phyloP scores from a whole-genome alignment of 92 coral and sea anemone species.

The Epizoanthus rinbou region DNA sequence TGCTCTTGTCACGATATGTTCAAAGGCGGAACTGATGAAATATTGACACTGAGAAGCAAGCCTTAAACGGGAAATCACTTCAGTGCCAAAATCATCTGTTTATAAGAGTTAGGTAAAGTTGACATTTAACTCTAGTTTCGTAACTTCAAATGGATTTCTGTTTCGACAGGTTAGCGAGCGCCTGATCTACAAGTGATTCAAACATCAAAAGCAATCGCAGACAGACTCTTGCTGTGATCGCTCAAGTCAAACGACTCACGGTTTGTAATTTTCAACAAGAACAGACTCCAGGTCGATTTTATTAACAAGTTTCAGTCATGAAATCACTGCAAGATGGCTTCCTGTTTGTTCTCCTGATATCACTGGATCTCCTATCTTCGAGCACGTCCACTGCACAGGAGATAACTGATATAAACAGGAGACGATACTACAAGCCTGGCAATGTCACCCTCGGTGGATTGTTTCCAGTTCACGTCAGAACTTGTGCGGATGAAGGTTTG shows the following conservation, averaged over 20 bases:
- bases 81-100: neutral
- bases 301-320: neutral
- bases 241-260: neutral
- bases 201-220: neutral
- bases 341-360: neutral
- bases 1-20: neutral
- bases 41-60: neutral
- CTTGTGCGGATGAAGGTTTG: slow-evolving; percentile 45
- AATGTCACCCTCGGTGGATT: slow-evolving; percentile 83
- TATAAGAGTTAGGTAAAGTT: no score
- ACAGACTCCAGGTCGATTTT: neutral
- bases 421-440: slow-evolving; percentile 63
- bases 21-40: neutral
- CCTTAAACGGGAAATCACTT: neutral
- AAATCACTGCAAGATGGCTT: neutral
- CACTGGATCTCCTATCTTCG: neutral
- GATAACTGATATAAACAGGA: slow-evolving; percentile 14
- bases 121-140: neutral
- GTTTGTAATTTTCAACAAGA: neutral
- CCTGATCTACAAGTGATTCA: neutral
- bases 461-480: slow-evolving; percentile 81
- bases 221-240: neutral
- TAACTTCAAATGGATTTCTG: neutral
- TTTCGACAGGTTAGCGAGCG: neutral
- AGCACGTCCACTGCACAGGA: slow-evolving; percentile 11